Percentiles rank a stretch among this genome's conserved stretches.
Evolutionary conservation across 2,888 invertebrate species (phyloP).

Genomic region (Andrena bicolor): DNA sequence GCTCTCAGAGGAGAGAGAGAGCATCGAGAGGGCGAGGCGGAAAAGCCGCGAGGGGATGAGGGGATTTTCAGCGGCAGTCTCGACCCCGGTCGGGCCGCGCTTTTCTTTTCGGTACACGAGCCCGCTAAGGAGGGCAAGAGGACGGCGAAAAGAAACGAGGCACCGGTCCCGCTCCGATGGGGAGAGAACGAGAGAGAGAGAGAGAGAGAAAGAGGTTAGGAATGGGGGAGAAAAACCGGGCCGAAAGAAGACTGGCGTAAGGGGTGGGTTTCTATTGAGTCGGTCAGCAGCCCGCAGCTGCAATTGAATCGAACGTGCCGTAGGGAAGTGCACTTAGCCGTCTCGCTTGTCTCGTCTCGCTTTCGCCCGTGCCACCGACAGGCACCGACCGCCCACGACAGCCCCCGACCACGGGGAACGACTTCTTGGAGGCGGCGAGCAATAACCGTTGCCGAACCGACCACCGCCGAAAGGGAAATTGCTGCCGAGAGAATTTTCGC

Average conservation of each 20-base stretch:
- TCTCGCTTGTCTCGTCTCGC: slow-evolving; percentile 73
- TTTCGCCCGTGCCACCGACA: slow-evolving; percentile 48
- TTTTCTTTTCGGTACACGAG: slow-evolving; percentile 39
- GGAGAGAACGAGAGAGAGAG: slow-evolving; percentile 2
- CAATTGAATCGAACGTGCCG: slow-evolving; percentile 79
- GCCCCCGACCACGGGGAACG: slow-evolving; percentile 16
- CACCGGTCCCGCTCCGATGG: slow-evolving; percentile 17
- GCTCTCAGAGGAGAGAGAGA: no score
- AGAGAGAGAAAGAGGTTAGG: background rate
- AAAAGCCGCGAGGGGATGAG: background rate
- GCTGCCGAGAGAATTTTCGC: slow-evolving; percentile 63
- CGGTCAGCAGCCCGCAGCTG: slow-evolving; percentile 71
- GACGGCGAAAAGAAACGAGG: slow-evolving; percentile 18
- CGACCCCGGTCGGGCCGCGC: slow-evolving; percentile 12
- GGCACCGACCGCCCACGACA: slow-evolving; percentile 12
- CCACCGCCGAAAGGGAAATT: slow-evolving; percentile 54
- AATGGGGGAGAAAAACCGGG: slow-evolving; percentile 18
- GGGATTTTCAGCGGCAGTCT: slow-evolving; percentile 26
- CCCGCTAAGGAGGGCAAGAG: slow-evolving; percentile 22
- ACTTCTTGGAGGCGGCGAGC: slow-evolving; percentile 55
- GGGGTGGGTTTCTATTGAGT: slow-evolving; percentile 60
- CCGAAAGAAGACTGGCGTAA: background rate
- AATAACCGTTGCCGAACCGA: slow-evolving; percentile 57
- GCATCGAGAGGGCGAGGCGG: background rate
- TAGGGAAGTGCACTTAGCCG: slow-evolving; percentile 76